A percentile compares a stretch with the other conserved stretches of the same genome.
These are phyloP conservation scores for Candidula unifasciata DNA, from an alignment of 2,888 invertebrate species.

Conservation along the genomic window DNA sequence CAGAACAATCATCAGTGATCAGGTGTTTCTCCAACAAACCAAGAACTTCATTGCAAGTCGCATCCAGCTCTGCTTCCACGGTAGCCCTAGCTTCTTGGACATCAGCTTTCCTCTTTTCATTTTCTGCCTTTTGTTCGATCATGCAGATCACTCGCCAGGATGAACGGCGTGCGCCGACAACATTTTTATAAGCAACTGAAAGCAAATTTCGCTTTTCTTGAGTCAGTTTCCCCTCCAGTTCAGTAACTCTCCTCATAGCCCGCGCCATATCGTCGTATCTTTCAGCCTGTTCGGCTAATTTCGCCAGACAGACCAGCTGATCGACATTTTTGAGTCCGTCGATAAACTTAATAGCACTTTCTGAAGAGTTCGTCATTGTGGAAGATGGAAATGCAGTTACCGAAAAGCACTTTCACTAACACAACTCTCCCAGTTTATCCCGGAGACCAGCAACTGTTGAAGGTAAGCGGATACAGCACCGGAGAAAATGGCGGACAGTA, in stretches of 20 bases:
- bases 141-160: constrained; percentile 99
- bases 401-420: constrained; percentile 25
- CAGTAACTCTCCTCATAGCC: constrained; percentile 98
- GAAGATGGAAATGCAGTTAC: constrained; percentile 17
- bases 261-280: constrained; percentile 98
- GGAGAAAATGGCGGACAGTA: constrained; percentile 43
- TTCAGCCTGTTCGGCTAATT: constrained; percentile 99
- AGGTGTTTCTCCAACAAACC: constrained; percentile 98
- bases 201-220: constrained; percentile 98
- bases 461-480: constrained; percentile 27
- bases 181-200: constrained; percentile 99
- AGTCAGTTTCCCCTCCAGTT: constrained; percentile 91
- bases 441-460: background rate
- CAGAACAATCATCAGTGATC: constrained; percentile 98
- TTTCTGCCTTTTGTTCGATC: constrained; percentile 89
- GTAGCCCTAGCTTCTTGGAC: constrained; percentile 99
- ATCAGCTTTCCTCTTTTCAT: constrained; percentile 91
- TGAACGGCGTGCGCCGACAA: constrained; percentile 96
- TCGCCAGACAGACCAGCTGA: constrained; percentile 98
- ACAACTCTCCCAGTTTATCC: background rate
- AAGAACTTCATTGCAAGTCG: constrained; percentile 99
- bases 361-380: constrained; percentile 43
- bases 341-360: constrained; percentile 43
- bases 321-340: constrained; percentile 80
- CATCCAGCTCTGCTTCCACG: constrained; percentile 98